These are phyloP conservation scores for Enteromius anoplus DNA, from an alignment of 2,797 vertebrate genomes.

Conservation along the genomic window DNA sequence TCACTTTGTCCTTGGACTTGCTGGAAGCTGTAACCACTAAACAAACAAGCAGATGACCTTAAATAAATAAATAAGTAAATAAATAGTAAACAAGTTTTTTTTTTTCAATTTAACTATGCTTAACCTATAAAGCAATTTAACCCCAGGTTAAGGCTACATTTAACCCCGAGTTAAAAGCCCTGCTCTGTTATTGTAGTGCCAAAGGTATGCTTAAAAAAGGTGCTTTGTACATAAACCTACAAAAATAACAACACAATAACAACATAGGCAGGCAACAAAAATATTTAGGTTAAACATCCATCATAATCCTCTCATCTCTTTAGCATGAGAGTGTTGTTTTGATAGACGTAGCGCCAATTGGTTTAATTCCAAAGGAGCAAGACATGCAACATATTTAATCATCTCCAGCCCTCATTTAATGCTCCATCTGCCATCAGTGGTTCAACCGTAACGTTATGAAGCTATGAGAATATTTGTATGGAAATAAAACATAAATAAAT, in stretches of 20 bases:
- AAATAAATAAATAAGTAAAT: background rate
- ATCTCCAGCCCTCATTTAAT: too few species aligned
- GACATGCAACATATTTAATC: background rate
- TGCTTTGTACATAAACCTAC: background rate
- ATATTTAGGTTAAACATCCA: constrained; percentile 18
- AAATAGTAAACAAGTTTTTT: background rate
- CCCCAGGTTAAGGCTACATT: background rate
- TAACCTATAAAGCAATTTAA: background rate
- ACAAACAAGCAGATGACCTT: constrained; percentile 5
- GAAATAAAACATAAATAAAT: too few species aligned
- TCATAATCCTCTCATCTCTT: constrained; percentile 18
- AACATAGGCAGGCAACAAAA: constrained; percentile 1
- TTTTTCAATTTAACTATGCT: too few species aligned
- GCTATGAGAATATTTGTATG: too few species aligned
- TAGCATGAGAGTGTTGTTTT: constrained; percentile 19
- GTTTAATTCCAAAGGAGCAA: background rate
- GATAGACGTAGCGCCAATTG: background rate
- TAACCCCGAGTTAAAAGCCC: background rate
- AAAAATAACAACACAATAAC: background rate
- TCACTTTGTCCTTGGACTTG: constrained; percentile 25
- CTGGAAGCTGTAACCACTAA: constrained; percentile 4
- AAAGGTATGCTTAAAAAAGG: background rate
- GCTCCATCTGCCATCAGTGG: too few species aligned
- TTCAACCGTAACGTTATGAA: too few species aligned
- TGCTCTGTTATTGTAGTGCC: background rate